Evolutionary conservation across 2,888 invertebrate species (phyloP).

Genomic region (Cosmopolites sordidus): DNA sequence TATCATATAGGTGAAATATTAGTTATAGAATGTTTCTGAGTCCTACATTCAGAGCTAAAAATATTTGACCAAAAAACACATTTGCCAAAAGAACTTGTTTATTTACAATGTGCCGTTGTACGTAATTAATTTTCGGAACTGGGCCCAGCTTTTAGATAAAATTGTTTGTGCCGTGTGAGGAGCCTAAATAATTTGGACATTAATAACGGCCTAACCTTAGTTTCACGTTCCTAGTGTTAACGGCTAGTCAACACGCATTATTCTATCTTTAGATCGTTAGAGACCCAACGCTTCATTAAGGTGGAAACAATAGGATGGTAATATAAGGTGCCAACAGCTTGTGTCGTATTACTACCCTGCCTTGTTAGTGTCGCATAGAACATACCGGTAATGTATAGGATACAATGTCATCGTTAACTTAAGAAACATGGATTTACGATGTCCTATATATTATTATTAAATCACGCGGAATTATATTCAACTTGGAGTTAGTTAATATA

Average conservation of each 20-base stretch:
- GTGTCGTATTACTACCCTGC: background rate
- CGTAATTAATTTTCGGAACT: slow-evolving; percentile 10
- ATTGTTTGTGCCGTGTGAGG: slow-evolving; percentile 12
- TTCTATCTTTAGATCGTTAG: slow-evolving; percentile 13
- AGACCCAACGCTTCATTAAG: slow-evolving; percentile 7
- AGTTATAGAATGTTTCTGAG: no score
- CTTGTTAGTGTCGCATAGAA: background rate
- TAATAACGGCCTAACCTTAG: slow-evolving; percentile 15
- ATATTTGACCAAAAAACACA: no score
- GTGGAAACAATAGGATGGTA: background rate
- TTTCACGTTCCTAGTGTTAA: slow-evolving; percentile 16
- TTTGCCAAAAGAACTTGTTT: slow-evolving; percentile 7
- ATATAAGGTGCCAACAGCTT: background rate
- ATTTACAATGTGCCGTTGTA: slow-evolving; percentile 7
- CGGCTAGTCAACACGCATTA: slow-evolving; percentile 20
- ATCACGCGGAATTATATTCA: no score
- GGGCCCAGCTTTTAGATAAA: slow-evolving; percentile 14
- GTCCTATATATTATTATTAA: no score
- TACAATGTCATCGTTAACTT: no score
- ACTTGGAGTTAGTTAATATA: no score
- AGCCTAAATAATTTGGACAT: slow-evolving; percentile 17
- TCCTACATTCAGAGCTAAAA: no score
- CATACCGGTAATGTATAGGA: no score
- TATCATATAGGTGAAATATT: no score
- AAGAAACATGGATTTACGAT: no score